Base-by-base conservation (phyloP, 2,797 vertebrate genomes). In the Ceryle rudis region DNA sequence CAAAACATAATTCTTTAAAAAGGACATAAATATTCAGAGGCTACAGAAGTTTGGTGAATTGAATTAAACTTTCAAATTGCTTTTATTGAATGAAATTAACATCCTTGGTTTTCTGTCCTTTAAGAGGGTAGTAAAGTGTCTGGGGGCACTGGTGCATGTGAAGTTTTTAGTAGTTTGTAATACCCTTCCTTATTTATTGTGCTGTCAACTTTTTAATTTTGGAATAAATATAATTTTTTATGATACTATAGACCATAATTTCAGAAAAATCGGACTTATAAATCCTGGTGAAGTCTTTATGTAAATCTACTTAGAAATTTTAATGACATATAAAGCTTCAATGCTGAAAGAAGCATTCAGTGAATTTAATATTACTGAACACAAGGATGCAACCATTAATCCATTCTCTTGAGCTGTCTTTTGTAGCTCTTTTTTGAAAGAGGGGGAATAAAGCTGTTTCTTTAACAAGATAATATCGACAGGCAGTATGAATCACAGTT, bases 271-370 rank as follows among this genome's bases (percentile, higher is more conserved):
- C 51, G 14, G 20, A 17, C 49, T 66, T 84, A 84, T 94, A 96
- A 95, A 95, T 97, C 57, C 54, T 71, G 11, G 41, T 88, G 93
- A 96, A 86, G 71, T 58, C 96, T 96, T 95, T 86, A 90, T 90
- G 96, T 72, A 93, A 91, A 93, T 95, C 82, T 91, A 62, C 78
- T 95, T 42, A 69, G 80, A 94, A 91, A 80, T 89, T 90, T 89
- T 97, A 93, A 91, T 91, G 87, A 67, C 85, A 61, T 60, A 80
- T 78, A 81, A 83, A 73, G 28, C 33, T 49, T 81, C 88, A 58
- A 28, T 29, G 10, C 39, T 74, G 83, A 81, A 79, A 93, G 52
- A 88, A 71, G 8, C 14, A 57, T 88, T 86, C 65, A 11, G 8
- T 83, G 31, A 46, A 46, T 95, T 86, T 87, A 74, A 71, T 83